Evolutionary conservation across 1,140 invertebrate genomes (phyloP).

Genomic region (Samia ricini): DNA sequence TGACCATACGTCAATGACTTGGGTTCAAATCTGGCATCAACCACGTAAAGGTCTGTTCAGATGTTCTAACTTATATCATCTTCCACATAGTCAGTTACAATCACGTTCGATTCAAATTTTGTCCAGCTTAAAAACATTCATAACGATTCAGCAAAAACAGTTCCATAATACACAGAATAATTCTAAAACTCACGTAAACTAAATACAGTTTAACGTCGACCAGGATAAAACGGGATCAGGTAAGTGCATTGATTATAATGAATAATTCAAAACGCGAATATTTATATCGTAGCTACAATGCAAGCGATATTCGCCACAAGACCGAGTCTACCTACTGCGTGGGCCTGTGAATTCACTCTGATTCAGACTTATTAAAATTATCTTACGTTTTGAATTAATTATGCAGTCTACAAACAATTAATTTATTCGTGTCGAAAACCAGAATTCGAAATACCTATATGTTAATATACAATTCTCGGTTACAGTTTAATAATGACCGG

Average conservation of each 20-base stretch:
- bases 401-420: slow-evolving; percentile 33
- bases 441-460: background rate
- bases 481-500: no score
- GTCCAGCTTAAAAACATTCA: no score
- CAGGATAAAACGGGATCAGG: slow-evolving; percentile 19
- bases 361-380: slow-evolving; percentile 41
- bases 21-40: no score
- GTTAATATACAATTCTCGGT: background rate
- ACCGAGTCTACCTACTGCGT: slow-evolving; percentile 27
- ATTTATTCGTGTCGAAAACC: slow-evolving; percentile 24
- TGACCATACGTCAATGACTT: no score
- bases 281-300: slow-evolving; percentile 14
- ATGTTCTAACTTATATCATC: no score
- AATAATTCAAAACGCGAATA: slow-evolving; percentile 55
- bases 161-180: background rate
- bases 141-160: slow-evolving; percentile 22
- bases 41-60: no score
- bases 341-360: slow-evolving; percentile 25
- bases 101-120: no score
- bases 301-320: background rate
- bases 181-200: background rate
- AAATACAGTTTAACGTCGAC: background rate
- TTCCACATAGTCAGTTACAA: no score
- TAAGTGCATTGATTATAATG: slow-evolving; percentile 64
- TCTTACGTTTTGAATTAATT: slow-evolving; percentile 35